phyloP scores from a whole-genome alignment of 1,140 invertebrate genomes.

The Trichomalopsis sarcophagae region DNA sequence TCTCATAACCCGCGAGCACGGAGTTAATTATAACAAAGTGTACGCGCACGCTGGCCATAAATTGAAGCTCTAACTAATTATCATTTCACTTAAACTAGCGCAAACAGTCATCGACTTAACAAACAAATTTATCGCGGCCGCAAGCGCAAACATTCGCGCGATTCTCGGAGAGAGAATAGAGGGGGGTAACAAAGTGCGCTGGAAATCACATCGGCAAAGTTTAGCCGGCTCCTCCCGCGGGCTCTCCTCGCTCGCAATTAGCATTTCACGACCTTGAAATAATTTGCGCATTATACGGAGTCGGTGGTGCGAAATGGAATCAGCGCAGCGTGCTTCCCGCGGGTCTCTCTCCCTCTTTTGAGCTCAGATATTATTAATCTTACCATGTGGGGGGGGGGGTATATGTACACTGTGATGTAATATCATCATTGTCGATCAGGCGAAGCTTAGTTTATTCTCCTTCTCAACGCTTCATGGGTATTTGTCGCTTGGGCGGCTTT shows the following conservation, averaged over 20 bases:
- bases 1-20: neutral
- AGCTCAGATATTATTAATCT: constrained; percentile 41
- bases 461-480: neutral
- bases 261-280: constrained; percentile 45
- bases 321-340: constrained; percentile 48
- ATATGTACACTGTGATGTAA: constrained; percentile 26
- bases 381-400: neutral
- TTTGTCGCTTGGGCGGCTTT: neutral
- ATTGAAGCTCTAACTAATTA: neutral
- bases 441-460: neutral
- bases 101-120: neutral
- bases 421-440: constrained; percentile 12
- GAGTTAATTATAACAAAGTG: neutral
- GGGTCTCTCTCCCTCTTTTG: constrained; percentile 10
- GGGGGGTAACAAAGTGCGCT: neutral
- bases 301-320: constrained; percentile 35
- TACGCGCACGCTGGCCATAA: neutral
- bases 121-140: neutral
- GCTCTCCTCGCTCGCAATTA: constrained; percentile 23
- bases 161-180: neutral
- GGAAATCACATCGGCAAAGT: neutral
- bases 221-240: neutral
- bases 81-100: neutral
- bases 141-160: neutral
- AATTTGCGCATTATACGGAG: constrained; percentile 43